These are phyloP conservation scores for Gastrophysa polygoni DNA, from an alignment of 2,888 invertebrate genomes.

Conservation along the genomic window DNA sequence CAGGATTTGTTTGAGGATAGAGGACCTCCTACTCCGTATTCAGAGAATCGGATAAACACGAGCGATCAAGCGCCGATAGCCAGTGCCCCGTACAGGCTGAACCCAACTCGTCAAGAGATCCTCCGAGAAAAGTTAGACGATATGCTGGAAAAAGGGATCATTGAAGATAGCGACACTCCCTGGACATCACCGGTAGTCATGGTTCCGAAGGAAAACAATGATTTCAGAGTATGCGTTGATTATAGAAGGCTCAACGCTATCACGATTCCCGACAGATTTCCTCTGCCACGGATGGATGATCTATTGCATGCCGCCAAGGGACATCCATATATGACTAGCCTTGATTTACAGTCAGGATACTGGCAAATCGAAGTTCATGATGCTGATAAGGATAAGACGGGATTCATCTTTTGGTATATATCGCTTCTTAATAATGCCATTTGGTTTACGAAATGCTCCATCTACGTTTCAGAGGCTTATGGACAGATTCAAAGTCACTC, in stretches of 20 bases:
- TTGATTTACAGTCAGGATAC: slow-evolving; percentile 52
- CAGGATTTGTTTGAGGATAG: slow-evolving; percentile 11
- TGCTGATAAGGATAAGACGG: slow-evolving; percentile 25
- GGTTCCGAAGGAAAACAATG: slow-evolving; percentile 20
- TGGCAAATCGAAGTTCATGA: slow-evolving; percentile 51
- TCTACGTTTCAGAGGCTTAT: slow-evolving; percentile 28
- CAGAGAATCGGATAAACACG: slow-evolving; percentile 23
- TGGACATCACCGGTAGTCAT: slow-evolving; percentile 22
- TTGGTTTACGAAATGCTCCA: slow-evolving; percentile 24
- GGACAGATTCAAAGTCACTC: slow-evolving; percentile 20
- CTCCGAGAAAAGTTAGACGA: slow-evolving; percentile 21
- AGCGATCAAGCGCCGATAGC: slow-evolving; percentile 14
- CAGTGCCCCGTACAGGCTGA: slow-evolving; percentile 20
- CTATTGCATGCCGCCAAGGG: slow-evolving; percentile 47
- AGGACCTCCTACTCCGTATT: slow-evolving; percentile 20
- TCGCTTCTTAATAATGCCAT: slow-evolving; percentile 25
- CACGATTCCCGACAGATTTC: slow-evolving; percentile 42
- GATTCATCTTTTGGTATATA: slow-evolving; percentile 31
- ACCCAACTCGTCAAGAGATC: slow-evolving; percentile 1
- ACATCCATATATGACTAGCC: slow-evolving; percentile 39
- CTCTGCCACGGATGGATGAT: slow-evolving; percentile 54
- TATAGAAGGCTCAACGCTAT: slow-evolving; percentile 38
- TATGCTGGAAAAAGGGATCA: slow-evolving; percentile 18
- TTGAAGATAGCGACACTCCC: slow-evolving; percentile 28
- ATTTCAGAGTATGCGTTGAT: slow-evolving; percentile 25